phyloP scores from a whole-genome alignment of 2,797 vertebrate species.

The Cebuella pygmaea region DNA sequence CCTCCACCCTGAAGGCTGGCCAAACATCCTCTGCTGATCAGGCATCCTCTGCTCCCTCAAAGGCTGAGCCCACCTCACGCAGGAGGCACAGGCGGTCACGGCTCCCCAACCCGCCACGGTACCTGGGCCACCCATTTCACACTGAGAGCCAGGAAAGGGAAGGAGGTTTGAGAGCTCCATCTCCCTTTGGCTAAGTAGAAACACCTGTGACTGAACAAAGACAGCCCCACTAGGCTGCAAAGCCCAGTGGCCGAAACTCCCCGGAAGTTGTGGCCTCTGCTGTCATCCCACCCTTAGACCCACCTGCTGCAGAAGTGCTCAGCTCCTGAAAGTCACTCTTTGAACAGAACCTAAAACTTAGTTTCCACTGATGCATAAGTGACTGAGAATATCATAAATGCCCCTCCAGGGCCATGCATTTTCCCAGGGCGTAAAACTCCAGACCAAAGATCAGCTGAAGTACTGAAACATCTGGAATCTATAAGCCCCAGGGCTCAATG shows the following conservation, averaged over 20 bases:
- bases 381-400: background rate
- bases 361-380: background rate
- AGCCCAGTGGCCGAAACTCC: background rate
- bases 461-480: background rate
- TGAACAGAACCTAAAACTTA: background rate
- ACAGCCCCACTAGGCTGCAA: background rate
- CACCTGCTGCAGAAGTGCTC: background rate
- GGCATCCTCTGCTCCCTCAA: rapidly evolving
- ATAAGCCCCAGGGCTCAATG: background rate
- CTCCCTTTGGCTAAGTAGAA: background rate
- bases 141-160: background rate
- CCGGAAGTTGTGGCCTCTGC: background rate
- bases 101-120: background rate
- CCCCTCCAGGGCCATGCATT: background rate
- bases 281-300: background rate
- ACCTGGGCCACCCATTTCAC: background rate
- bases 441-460: background rate
- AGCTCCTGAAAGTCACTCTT: background rate
- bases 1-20: background rate
- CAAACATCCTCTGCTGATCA: background rate
- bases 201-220: background rate
- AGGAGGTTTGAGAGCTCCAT: background rate
- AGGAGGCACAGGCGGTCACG: background rate
- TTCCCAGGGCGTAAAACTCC: background rate
- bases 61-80: background rate